Percentiles rank a stretch among this genome's conserved stretches.
phyloP scores from a whole-genome alignment of 2,888 invertebrate genomes.

The Gymnocheta viridis region DNA sequence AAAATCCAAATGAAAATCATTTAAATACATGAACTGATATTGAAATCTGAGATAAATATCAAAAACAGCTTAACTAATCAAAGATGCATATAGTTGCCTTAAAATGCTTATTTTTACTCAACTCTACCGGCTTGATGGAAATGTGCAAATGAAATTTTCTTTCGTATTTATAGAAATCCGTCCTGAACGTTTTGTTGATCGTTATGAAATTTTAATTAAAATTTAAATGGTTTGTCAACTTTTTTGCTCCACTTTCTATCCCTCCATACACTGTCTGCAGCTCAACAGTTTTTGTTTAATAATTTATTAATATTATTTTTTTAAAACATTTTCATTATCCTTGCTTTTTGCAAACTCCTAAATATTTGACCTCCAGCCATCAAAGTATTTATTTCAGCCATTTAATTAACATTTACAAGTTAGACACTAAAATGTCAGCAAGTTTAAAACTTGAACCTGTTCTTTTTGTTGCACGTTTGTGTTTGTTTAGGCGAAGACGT shows the following conservation, averaged over 20 bases:
- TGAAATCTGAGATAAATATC: no score
- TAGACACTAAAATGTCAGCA: constrained; percentile 55
- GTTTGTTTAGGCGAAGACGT: background rate
- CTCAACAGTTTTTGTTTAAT: constrained; percentile 1
- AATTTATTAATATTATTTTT: constrained; percentile 7
- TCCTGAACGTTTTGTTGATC: background rate
- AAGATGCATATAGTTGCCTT: no score
- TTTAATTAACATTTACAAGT: constrained; percentile 62
- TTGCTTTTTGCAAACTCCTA: background rate
- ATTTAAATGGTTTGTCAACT: background rate
- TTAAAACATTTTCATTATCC: background rate
- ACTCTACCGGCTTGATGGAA: no score
- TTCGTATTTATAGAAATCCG: no score
- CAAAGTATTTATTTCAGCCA: constrained; percentile 28
- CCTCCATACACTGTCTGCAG: background rate
- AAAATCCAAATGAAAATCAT: no score
- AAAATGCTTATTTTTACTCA: no score
- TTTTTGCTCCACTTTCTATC: background rate
- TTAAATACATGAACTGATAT: no score
- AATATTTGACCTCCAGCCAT: constrained; percentile 46
- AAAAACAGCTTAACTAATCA: no score
- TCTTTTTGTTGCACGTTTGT: background rate
- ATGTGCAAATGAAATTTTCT: no score
- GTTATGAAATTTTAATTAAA: background rate
- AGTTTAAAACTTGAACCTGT: constrained; percentile 29